Conservation (phyloP, 2,888 invertebrate genomes). For the Phania funesta region DNA sequence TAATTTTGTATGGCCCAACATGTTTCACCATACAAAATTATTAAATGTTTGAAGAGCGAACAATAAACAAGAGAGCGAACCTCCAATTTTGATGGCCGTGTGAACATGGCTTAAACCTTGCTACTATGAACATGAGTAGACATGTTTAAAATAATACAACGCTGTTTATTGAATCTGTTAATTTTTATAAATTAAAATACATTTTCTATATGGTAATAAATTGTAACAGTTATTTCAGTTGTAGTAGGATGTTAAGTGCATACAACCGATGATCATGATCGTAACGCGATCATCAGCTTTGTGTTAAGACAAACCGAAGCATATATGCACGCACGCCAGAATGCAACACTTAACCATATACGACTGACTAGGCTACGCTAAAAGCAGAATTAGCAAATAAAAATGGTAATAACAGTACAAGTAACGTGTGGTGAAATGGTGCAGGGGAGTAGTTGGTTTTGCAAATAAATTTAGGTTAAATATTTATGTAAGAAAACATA, state of each 20-base stretch:
- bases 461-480: slow-evolving; percentile 55
- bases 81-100: too few relatives aligned
- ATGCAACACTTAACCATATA: slow-evolving; percentile 20
- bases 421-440: not conserved
- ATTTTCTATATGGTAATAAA: slow-evolving; percentile 46
- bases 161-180: slow-evolving; percentile 4
- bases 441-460: not conserved
- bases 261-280: slow-evolving; percentile 8
- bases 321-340: not conserved
- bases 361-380: slow-evolving; percentile 1
- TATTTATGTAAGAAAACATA: not conserved
- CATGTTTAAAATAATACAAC: not conserved
- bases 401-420: not conserved
- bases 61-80: too few relatives aligned
- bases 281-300: slow-evolving; percentile 37
- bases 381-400: not conserved
- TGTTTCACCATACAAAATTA: too few relatives aligned
- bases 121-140: not conserved
- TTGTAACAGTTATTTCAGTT: slow-evolving; percentile 26
- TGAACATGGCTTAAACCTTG: not conserved
- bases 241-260: slow-evolving; percentile 5
- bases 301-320: slow-evolving; percentile 8
- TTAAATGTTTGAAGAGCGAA: too few relatives aligned
- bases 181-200: slow-evolving; percentile 13
- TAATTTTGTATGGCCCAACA: too few relatives aligned